Evolutionary conservation across 2,113 vertebrate species (phyloP), one percentile per base, ranked within the genome.

Genomic region (Mastomys coucha): DNA sequence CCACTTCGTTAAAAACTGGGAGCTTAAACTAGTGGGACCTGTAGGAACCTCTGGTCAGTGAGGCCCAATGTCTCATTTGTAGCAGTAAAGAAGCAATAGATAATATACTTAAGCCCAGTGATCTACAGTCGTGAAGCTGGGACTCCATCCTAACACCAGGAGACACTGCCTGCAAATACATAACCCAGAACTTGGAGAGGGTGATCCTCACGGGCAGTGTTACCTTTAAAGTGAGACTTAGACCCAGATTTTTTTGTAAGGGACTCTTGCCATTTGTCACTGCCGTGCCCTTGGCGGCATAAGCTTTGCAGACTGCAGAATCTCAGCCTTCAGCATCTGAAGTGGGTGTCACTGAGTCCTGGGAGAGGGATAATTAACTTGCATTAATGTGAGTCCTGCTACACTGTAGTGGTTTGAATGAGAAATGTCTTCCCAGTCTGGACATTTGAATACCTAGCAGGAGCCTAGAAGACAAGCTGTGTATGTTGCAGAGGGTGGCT

Each of bases 331-430:
- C 92, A 82, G 77, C 92, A 85, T 28, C 39, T 75, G 88, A 49
- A 87, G 2, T 31, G 42, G 81, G 58, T 69, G 80, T 81, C 78
- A 72, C 39, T 14, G 53, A 88, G 33, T 78, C 76, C 67, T 19
- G 7, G 14, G 88, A 63, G 63, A 88, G 76, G 69, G 22, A 22
- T 51, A 31, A 73, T 96, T 89, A 49, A 80, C 93, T 93, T 86
- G 60, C 42, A 14, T 39, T 33, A 89, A 77, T 11, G 2, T 45
- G 53, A 45, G 49, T 89, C 49, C 91, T 56, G 12, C 19, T 16
- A 33, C 72, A 33, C 17, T 78, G 75, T 51, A 14, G 49, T 78
- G 49, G 16, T 53, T 78, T 78, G 76, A 33, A 33, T 19, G 45
- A 78, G 76, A 33, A 51, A 78, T 78, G 31, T 11, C 28, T 16